Base-by-base conservation (phyloP, 2,888 invertebrate genomes). In the Macrophya annulata region DNA sequence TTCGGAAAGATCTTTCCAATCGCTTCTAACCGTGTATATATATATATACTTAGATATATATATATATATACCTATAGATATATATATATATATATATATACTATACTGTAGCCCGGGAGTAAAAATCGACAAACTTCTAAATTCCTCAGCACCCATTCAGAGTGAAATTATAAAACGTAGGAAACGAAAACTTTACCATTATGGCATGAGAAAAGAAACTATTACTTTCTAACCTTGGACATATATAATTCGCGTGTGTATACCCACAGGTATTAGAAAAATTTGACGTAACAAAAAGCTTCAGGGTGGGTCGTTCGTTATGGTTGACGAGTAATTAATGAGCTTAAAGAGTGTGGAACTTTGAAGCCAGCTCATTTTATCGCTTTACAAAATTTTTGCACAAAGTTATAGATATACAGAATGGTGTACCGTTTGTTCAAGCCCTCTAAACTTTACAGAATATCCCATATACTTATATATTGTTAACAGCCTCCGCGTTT, bases 301-400 rank as follows among this genome's bases (percentile, higher is more conserved):
- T 12, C 37, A 43, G n/a, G 25, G 4, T 8, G 10, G 31, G 9
- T 21, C 21, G 21, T 43, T 45, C n/a, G 43, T 74, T 45, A 17
- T 43, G 72, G n/a, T 45, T 45, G 72, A 43, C 72, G 25, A 74
- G 45, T 74, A 25, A 45, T 45, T 74, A 74, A 74, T 74, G 45
- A 74, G 43, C 72, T 74, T 45, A 74, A 74, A 45, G n/a, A 74
- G 72, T 74, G 45, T 74, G 43, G 43, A 74, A 68, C 68, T 68
- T 68, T 21, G 21, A 17, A 37, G 17, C 17, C 68, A 68, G 68
- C 68, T 68, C 68, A 68, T 68, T 68, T 68, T 37, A 68, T 68
- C 68, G 68, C 68, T 68, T 68, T 37, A 37, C 15, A 68, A 37
- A 37, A 37, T 68, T 68, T 68, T 17, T 15, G 12, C 37, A 37